phyloP scores from a whole-genome alignment of 2,797 vertebrate genomes.

The Bovichtus diacanthus region DNA sequence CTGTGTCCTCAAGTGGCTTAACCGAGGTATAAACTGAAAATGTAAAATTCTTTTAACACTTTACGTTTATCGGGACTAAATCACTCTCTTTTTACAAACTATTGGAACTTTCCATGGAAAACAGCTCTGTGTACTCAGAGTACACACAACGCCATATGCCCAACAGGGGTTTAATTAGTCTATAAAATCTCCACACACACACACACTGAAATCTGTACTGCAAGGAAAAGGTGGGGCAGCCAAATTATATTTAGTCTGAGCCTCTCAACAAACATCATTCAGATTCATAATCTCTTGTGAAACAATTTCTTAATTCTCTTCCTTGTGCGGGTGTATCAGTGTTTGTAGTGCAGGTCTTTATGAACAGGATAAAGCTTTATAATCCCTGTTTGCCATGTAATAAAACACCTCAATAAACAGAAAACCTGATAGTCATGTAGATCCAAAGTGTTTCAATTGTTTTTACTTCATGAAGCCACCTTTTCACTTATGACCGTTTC shows the following conservation, averaged over 20 bases:
- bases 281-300: conserved; percentile 37
- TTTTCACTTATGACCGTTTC: no score
- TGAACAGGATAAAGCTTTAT: conserved; percentile 24
- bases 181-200: conserved; percentile 57
- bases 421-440: not conserved
- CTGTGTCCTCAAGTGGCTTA: conserved; percentile 12
- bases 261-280: conserved; percentile 42
- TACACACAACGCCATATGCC: conserved; percentile 55
- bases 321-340: conserved; percentile 19
- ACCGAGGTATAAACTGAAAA: conserved; percentile 24
- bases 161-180: conserved; percentile 58
- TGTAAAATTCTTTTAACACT: conserved; percentile 17
- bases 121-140: conserved; percentile 35
- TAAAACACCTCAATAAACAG: conserved; percentile 16
- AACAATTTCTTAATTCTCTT: conserved; percentile 20
- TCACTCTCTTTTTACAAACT: conserved; percentile 26
- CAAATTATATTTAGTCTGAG: conserved; percentile 32
- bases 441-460: not conserved
- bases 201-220: conserved; percentile 9
- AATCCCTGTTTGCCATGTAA: conserved; percentile 5
- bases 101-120: conserved; percentile 67
- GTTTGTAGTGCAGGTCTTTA: conserved; percentile 32
- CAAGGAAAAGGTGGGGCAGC: conserved; percentile 28
- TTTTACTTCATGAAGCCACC: not conserved
- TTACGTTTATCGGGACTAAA: conserved; percentile 13